Conservation (phyloP, 1,140 invertebrate genomes). For the Magallana gigas region DNA sequence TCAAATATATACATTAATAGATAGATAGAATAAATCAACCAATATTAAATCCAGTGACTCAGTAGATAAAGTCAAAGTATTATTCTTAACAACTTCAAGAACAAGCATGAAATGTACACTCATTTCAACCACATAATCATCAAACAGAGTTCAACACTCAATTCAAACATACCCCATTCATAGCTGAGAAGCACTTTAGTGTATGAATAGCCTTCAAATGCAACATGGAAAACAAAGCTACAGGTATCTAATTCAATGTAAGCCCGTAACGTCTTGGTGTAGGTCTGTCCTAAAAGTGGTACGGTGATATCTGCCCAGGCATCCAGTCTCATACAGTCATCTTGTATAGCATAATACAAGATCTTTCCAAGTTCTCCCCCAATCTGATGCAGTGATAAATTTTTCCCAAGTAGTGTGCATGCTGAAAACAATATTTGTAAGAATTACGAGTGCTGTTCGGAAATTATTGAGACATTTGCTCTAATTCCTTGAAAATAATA, state of each 20-base stretch:
- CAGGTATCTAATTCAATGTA: constrained; percentile 55
- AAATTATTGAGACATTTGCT: too few species aligned
- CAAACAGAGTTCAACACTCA: neutral
- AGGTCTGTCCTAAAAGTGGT: neutral
- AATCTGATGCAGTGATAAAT: constrained; percentile 3
- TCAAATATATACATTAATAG: too few species aligned
- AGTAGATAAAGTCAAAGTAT: too few species aligned
- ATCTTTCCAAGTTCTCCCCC: constrained; percentile 37
- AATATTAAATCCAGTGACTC: too few species aligned
- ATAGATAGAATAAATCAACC: too few species aligned
- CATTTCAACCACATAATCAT: too few species aligned
- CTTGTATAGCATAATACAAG: constrained; percentile 50
- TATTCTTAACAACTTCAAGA: too few species aligned
- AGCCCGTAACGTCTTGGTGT: constrained; percentile 46
- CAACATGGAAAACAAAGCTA: constrained; percentile 47
- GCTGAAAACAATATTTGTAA: neutral
- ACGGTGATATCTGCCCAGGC: constrained; percentile 52
- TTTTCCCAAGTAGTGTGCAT: neutral
- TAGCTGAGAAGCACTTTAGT: constrained; percentile 53
- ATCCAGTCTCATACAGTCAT: constrained; percentile 61
- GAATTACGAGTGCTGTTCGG: too few species aligned
- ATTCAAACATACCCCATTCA: constrained; percentile 46
- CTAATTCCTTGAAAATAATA: too few species aligned
- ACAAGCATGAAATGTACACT: too few species aligned
- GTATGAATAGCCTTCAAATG: constrained; percentile 48